Evolutionary conservation across 1,140 invertebrate genomes (phyloP), one percentile per base, ranked within the genome.

Genomic region (Varroa destructor): DNA sequence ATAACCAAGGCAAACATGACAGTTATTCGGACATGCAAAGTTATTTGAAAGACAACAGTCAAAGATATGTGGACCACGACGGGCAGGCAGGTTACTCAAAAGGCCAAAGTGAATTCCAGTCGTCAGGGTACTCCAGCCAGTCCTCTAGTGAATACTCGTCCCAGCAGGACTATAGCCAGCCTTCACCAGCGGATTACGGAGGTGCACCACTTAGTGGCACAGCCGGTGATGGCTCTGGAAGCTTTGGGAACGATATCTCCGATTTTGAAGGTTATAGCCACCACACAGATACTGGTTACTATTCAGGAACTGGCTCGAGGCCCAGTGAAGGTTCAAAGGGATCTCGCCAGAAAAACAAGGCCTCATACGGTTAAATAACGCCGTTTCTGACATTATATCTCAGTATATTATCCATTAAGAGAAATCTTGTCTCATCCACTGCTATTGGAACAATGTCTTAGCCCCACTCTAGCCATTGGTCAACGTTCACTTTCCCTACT

Each of bases 161-260:
- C 46, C 46, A 40, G 40, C 61, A 67, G 61, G 61, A 8, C 3
- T 67, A 67, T 46, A 67, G 46, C 46, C 61, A 67, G 61, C 61
- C 37, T 12, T 46, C 61, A 37, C 61, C 46, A 12, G 40, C 57
- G 3, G 25, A 12, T 12, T 42, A 42, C 57, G 40, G 57, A 36
- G 25, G 10, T 67, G 12, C 61, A 2, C 61, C 14, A 67, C 10
- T 43, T 37, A 40, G 10, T 40, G 12, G 36, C 40, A 46, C 46
- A 5, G 46, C 8, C 46, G 46, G 46, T 51, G 46, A 8, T 5
- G 46, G 46, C 8, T 51, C 46, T 14, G 61, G 61, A 1, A 67
- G 61, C 10, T 67, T 36, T 8, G 37, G 61, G 12, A 67, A 67
- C 61, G 61, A 67, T 40, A 67, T 67, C 14, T 12, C 12, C 3